A percentile compares a stretch with the other conserved stretches of the same genome.
These are phyloP conservation scores for Dermatemys mawii DNA, from an alignment of 2,113 vertebrate genomes.

Conservation along the genomic window DNA sequence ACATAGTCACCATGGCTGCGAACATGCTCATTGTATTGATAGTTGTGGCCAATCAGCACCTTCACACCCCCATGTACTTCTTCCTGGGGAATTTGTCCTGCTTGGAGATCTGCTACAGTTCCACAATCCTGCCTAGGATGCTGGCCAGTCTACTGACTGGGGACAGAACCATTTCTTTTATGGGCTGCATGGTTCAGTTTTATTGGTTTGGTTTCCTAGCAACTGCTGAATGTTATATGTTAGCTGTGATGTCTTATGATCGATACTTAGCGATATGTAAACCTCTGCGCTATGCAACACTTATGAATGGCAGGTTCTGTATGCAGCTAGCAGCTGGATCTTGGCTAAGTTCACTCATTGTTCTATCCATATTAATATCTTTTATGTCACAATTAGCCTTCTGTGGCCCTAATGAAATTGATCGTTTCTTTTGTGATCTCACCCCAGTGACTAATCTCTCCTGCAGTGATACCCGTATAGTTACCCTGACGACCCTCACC, in stretches of 20 bases:
- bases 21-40: not conserved
- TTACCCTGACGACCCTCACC: not conserved
- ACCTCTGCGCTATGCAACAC: not conserved
- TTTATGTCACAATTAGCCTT: not conserved
- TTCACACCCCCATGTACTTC: constrained; percentile 51
- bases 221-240: constrained; percentile 25
- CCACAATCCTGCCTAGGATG: constrained; percentile 23
- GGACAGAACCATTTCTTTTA: not conserved
- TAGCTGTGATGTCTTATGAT: constrained; percentile 11
- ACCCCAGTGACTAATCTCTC: not conserved
- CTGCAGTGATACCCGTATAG: not conserved
- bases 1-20: not conserved
- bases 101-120: constrained; percentile 11
- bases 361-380: not conserved
- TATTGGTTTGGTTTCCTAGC: constrained; percentile 13
- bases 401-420: not conserved
- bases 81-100: constrained; percentile 25
- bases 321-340: not conserved
- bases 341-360: not conserved
- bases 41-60: not conserved
- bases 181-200: not conserved
- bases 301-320: not conserved
- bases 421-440: not conserved
- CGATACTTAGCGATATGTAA: constrained; percentile 22
- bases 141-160: not conserved